phyloP scores from a whole-genome alignment of 2,113 vertebrate species.

The Atherinomorus stipes region DNA sequence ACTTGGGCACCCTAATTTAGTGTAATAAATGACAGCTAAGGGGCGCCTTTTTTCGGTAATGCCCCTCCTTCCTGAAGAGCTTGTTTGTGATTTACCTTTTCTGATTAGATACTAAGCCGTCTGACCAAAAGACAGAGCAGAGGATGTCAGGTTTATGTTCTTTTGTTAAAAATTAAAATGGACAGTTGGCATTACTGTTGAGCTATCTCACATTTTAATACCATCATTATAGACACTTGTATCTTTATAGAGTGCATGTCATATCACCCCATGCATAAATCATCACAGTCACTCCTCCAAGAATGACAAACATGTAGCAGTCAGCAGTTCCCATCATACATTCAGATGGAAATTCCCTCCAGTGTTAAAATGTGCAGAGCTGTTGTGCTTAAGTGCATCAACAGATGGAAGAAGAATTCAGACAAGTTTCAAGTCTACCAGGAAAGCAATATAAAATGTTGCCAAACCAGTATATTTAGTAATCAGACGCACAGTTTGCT shows the following conservation, averaged over 20 bases:
- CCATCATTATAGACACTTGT: neutral
- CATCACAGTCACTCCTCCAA: neutral
- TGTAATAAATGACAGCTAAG: neutral
- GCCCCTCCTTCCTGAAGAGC: neutral
- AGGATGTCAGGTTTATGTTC: too few species aligned
- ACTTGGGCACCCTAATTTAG: too few species aligned
- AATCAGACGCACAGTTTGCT: neutral
- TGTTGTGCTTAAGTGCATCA: constrained; percentile 15
- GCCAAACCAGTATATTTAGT: neutral
- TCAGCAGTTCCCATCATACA: neutral
- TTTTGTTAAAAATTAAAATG: too few species aligned
- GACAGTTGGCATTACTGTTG: neutral
- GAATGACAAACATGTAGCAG: neutral
- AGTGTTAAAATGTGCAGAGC: neutral
- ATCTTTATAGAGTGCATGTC: neutral
- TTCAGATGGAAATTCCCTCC: neutral
- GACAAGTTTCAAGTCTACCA: neutral
- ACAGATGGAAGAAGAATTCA: constrained; percentile 2
- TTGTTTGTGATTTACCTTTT: neutral
- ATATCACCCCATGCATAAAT: neutral
- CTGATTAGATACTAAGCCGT: too few species aligned
- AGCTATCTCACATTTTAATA: neutral
- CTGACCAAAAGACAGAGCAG: too few species aligned
- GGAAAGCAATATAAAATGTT: neutral
- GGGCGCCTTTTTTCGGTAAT: neutral